Evolutionary conservation across 2,888 invertebrate genomes (phyloP).

Genomic region (Tryphoninae sp.): DNA sequence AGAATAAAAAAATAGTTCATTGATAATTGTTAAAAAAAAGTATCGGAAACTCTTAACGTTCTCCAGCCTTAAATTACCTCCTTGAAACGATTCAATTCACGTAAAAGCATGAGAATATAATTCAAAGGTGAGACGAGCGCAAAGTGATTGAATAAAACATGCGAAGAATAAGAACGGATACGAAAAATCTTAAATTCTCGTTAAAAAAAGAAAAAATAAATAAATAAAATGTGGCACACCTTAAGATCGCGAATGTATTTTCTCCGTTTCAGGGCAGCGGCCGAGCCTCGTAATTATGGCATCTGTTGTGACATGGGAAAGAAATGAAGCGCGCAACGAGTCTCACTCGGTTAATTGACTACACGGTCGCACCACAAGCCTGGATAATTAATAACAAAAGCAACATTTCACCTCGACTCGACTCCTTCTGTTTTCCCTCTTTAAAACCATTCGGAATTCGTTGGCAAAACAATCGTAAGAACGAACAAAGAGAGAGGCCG

Average conservation of each 20-base stretch:
- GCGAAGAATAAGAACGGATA: conserved; percentile 14
- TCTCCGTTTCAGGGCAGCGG: conserved; percentile 49
- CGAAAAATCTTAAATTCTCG: conserved; percentile 27
- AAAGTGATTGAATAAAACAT: conserved; percentile 23
- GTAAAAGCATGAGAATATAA: conserved; percentile 26
- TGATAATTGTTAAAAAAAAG: neutral
- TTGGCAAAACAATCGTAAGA: conserved; percentile 42
- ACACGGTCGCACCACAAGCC: conserved; percentile 28
- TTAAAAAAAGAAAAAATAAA: conserved; percentile 8
- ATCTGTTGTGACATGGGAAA: conserved; percentile 55
- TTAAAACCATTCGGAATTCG: conserved; percentile 27
- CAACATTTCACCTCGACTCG: neutral
- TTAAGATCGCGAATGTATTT: conserved; percentile 36
- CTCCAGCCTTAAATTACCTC: neutral
- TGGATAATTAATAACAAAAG: conserved; percentile 59
- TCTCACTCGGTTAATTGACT: conserved; percentile 60
- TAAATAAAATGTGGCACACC: neutral
- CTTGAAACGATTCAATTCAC: neutral
- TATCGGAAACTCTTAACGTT: neutral
- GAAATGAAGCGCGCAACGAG: conserved; percentile 42
- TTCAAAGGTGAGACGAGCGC: conserved; percentile 1
- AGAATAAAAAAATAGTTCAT: neutral
- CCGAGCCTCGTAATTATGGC: conserved; percentile 46
- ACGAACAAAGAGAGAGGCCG: conserved; percentile 33
- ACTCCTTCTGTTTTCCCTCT: conserved; percentile 26